Evolutionary conservation across 2,888 invertebrate genomes (phyloP), one percentile per base, ranked within the genome.

Genomic region (Mythimna impura): DNA sequence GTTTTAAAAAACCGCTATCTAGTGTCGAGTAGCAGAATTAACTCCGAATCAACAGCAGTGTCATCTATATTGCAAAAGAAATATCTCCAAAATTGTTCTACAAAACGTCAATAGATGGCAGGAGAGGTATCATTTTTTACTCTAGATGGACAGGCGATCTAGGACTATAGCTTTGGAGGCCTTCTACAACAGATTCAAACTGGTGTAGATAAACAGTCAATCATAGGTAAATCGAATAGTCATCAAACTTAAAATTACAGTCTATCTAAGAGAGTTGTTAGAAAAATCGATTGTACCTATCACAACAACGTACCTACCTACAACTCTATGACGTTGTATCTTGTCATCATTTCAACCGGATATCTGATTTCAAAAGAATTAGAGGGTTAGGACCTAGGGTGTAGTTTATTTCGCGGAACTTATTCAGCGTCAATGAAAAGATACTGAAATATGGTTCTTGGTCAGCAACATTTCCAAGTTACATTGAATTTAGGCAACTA

Each of bases 11-110:
- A 22, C n/a, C 71, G 88, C 78, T 88, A 88, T 88, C 91, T 91
- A 86, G 76, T 67, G 82, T 72, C 36, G 72, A 89, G 84, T 90
- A 91, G 91, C 64, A 65, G 20, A 54, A 30, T 30, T 17, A 0
- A 14, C 10, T 17, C 17, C 10, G 1, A 36, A 36, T 2, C 22
- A 30, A 22, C 6, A 25, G 34, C 20, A 12, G 25, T 34, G 71
- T 20, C 30, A 30, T 20, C 52, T 64, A 20, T 43, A 0, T 1
- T n/a, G 6, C 20, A 9, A 1, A 9, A 12, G 7, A 1, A 47
- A 22, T 4, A 40, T 12, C 4, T n/a, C 40, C 0, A 36, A 17
- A 17, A 54, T 8, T 22, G 36, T 80, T 62, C 10, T 10, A 9
- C 0, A 8, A 2, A 22, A 47, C 0, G 5, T 10, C 43, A 43